Base-by-base conservation (phyloP, 2,113 vertebrate species). In the Forbesichthys papilliferus region DNA sequence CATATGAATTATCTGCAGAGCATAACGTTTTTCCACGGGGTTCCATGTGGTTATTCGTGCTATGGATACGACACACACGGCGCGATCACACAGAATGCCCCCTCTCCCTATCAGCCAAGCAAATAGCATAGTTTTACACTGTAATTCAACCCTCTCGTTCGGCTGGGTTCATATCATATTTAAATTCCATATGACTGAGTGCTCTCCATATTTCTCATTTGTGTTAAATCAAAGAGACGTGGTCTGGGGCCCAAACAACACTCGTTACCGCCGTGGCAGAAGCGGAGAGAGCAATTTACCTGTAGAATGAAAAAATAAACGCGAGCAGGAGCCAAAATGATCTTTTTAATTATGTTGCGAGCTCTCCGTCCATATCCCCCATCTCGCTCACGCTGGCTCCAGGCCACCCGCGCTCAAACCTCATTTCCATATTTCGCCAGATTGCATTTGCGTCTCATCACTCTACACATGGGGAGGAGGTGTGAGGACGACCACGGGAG, bases 271-370 rank as follows among this genome's bases (percentile, higher is more conserved):
- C 82, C 83, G 61, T 79, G 53, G 78, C 87, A 64, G 83, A 86
- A 86, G 81, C 75, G 85, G 86, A 81, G 84, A 80, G 81, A 82
- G 88, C 86, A 88, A 90, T 91, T 91, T 89, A 88, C 83, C 78
- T 81, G 78, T 61, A 73, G 78, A 76, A 81, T 57, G 77, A 83
- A 73, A 80, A 83, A 92, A 91, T 91, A 90, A 84, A 84, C 83
- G 74, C 64, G 71, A 71, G 70, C 83, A 62, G 77, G 83, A 75
- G 83, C 82, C 75, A 86, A 82, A 90, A 90, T 85, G 79, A 85
- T 86, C 68, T 88, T 87, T 88, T 90, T 92, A 93, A 92, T 93
- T 92, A 93, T 80, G 85, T 76, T 5, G 68, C 67, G 62, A 64
- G 77, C 71, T 80, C 47, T 56, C 64, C 20, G 3, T 71, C 68